phyloP scores from a whole-genome alignment of 2,888 invertebrate species.

The Shargacucullia verbasci region DNA sequence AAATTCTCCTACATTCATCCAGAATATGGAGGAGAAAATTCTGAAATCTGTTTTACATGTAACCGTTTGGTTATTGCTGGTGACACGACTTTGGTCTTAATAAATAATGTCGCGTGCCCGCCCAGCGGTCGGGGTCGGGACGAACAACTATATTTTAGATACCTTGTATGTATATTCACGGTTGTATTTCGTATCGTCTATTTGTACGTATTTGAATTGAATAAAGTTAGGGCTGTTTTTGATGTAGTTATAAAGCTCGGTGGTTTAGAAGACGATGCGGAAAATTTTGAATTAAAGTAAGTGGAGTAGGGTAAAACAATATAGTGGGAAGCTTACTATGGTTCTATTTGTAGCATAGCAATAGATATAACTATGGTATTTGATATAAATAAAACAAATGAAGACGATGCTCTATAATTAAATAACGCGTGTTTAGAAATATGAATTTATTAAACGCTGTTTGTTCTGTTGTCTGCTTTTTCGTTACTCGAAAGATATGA shows the following conservation, averaged over 20 bases:
- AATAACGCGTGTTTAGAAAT: too few species aligned
- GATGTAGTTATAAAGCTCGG: not conserved
- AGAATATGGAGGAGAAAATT: slow-evolving; percentile 42
- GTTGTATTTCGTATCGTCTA: slow-evolving; percentile 20
- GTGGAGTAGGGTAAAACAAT: too few species aligned
- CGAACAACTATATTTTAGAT: slow-evolving; percentile 49
- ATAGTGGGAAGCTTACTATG: too few species aligned
- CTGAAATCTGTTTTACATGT: slow-evolving; percentile 59
- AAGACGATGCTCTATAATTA: too few species aligned
- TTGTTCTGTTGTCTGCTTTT: too few species aligned
- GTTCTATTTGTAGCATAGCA: too few species aligned
- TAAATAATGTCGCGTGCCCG: slow-evolving; percentile 58
- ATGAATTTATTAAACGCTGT: too few species aligned
- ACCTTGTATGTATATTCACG: slow-evolving; percentile 28
- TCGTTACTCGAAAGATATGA: too few species aligned
- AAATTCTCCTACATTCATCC: slow-evolving; percentile 39
- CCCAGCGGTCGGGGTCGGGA: slow-evolving; percentile 50
- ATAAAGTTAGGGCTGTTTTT: slow-evolving; percentile 14
- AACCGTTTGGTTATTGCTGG: slow-evolving; percentile 56
- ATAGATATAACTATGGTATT: too few species aligned
- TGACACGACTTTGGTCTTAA: slow-evolving; percentile 59
- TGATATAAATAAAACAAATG: too few species aligned
- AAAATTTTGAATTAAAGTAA: too few species aligned
- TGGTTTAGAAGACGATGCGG: not conserved
- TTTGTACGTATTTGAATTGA: slow-evolving; percentile 29